These are phyloP conservation scores for Falco concolor DNA, from an alignment of 2,797 vertebrate species.

Conservation along the genomic window DNA sequence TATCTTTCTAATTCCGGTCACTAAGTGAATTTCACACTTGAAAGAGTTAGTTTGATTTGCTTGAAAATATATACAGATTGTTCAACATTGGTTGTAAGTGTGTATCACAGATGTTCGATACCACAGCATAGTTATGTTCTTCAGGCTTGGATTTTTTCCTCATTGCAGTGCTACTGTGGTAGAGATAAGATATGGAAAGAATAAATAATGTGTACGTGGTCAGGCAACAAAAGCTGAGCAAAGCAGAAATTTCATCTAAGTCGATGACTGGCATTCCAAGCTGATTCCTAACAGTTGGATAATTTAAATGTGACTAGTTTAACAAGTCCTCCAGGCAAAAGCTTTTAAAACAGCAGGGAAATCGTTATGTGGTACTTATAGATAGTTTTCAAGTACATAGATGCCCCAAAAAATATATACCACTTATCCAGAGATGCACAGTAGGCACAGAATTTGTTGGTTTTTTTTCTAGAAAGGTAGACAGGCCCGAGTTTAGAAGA, in stretches of 20 bases:
- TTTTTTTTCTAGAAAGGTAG: background rate
- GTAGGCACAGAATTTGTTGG: background rate
- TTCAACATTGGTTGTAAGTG: background rate
- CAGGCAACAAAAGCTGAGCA: background rate
- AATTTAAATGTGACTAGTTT: background rate
- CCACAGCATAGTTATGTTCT: background rate
- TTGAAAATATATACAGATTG: background rate
- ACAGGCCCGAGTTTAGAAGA: background rate
- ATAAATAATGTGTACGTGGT: background rate
- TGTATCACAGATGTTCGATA: background rate
- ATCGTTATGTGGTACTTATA: background rate
- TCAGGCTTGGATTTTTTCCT: background rate
- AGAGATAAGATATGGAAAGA: background rate
- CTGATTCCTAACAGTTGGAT: background rate
- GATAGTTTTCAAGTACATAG: background rate
- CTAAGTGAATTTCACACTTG: background rate
- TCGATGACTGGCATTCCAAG: background rate
- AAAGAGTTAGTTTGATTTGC: background rate
- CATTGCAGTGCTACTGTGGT: background rate
- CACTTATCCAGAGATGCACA: background rate
- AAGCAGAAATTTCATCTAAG: background rate
- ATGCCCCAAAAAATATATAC: background rate
- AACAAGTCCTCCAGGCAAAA: background rate
- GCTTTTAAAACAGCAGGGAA: background rate
- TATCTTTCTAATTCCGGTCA: background rate